Evolutionary conservation across 2,888 invertebrate genomes (phyloP), one percentile per base, ranked within the genome.

Genomic region (Nephrocerus scutellatus): DNA sequence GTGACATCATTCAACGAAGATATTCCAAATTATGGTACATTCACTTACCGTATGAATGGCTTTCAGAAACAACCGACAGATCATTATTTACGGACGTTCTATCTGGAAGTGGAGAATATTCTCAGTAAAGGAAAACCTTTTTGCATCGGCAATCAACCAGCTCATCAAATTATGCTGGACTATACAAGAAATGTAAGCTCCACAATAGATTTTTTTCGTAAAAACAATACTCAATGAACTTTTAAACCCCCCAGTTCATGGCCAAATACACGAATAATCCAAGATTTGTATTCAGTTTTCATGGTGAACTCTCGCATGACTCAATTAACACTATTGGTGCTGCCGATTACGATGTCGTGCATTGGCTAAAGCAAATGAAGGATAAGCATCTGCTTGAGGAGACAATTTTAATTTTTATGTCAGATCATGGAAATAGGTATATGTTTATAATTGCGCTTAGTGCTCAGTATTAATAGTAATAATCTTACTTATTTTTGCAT

Each of bases 391-490:
- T 77, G 24, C 68, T 91, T 13, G 79, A 91, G 45, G 79, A 88
- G 51, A 88, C 93, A 0, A 59, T 95, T 47, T 66, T 96, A 0
- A 78, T 95, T 37, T 60, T 95, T 4, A 90, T 95, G 89, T 84
- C 90, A 5, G 95, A 96, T 68, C 95, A 96, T 63, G 95, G 95
- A 1, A 82, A 84, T 46, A 80, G 87, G 80, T 84, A 56, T 53
- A 31, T 31, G 36, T 37, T 24, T 22, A 29, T 28, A 30, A 8
- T 13, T 15, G 14, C 7, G 9, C 9, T 15, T 15, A 18, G n/a
- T 8, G 8, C n/a, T 7, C 14, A n/a, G n/a, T n/a, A n/a, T n/a
- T n/a, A n/a, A n/a, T n/a, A n/a, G n/a, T n/a, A n/a, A n/a, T n/a
- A n/a, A n/a, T n/a, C n/a, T n/a, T n/a, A n/a, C n/a, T n/a, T n/a